Percentiles rank a stretch among this genome's conserved stretches.
Evolutionary conservation across 2,797 vertebrate genomes (phyloP).

Genomic region (Serranus cabrilla): DNA sequence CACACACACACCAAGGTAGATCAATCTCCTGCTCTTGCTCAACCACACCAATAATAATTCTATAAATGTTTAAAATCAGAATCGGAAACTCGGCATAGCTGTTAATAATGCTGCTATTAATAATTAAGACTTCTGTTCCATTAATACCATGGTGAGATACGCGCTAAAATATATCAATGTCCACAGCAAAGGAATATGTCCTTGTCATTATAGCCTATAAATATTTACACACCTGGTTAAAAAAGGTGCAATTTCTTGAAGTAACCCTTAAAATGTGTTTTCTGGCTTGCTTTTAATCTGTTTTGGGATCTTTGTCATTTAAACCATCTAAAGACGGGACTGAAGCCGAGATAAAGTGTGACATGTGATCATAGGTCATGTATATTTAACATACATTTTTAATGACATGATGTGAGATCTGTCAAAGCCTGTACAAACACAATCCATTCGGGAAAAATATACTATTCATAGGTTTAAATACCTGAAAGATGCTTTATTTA

Average conservation of each 20-base stretch:
- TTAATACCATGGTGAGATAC: constrained; percentile 65
- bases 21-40: constrained; percentile 75
- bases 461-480: constrained; percentile 4
- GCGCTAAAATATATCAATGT: constrained; percentile 65
- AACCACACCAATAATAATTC: constrained; percentile 93
- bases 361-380: constrained; percentile 29
- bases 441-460: constrained; percentile 12
- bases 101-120: constrained; percentile 79
- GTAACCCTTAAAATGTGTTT: constrained; percentile 3
- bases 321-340: background rate
- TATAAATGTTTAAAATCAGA: constrained; percentile 96
- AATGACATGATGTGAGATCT: constrained; percentile 32
- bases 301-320: constrained; percentile 9
- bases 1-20: constrained; percentile 27
- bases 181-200: constrained; percentile 52
- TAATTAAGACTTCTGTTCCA: constrained; percentile 74
- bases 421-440: constrained; percentile 17
- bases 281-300: constrained; percentile 23
- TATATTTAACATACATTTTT: constrained; percentile 38
- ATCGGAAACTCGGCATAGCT: constrained; percentile 85
- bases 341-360: background rate
- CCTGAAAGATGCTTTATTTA: constrained; percentile 27
- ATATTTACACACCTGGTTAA: constrained; percentile 67
- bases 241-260: constrained; percentile 9
- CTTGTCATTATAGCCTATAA: constrained; percentile 59